A percentile compares a stretch with the other conserved stretches of the same genome.
These are phyloP conservation scores for Drosophila eugracilis DNA, from an alignment of 1,140 invertebrate genomes.

Conservation along the genomic window DNA sequence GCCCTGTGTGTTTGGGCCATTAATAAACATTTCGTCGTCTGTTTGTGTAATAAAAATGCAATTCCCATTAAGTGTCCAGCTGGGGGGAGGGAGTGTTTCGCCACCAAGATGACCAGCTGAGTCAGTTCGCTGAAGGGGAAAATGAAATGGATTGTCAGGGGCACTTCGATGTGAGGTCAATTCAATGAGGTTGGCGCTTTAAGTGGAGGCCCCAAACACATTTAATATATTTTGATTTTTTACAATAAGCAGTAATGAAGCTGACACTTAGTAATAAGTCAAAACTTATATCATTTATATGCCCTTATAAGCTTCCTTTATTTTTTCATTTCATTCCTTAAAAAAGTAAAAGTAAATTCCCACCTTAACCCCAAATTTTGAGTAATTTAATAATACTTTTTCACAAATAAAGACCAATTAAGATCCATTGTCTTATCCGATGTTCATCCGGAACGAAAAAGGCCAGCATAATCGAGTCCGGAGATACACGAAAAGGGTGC, in stretches of 20 bases:
- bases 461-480: conserved; percentile 58
- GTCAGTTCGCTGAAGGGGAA: conserved; percentile 1
- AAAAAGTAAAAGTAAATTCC: neutral
- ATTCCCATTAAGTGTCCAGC: conserved; percentile 75
- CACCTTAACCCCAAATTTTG: conserved; percentile 6
- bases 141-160: conserved; percentile 33
- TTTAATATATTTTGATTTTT: conserved; percentile 31
- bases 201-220: neutral
- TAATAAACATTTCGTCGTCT: conserved; percentile 79
- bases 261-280: neutral
- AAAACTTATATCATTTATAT: neutral
- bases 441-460: conserved; percentile 4
- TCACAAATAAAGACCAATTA: conserved; percentile 66
- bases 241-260: neutral
- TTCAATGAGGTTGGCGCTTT: conserved; percentile 24
- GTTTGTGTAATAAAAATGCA: conserved; percentile 83
- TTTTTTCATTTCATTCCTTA: neutral
- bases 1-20: conserved; percentile 69
- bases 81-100: conserved; percentile 33
- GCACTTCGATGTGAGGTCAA: conserved; percentile 24
- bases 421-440: conserved; percentile 68
- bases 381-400: conserved; percentile 12
- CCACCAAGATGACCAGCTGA: conserved; percentile 47
- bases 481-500: conserved; percentile 54
- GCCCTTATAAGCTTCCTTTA: neutral